A percentile compares a stretch with the other conserved stretches of the same genome.
These are phyloP conservation scores for Archips crataeganus DNA, from an alignment of 2,888 invertebrate genomes.

Conservation along the genomic window DNA sequence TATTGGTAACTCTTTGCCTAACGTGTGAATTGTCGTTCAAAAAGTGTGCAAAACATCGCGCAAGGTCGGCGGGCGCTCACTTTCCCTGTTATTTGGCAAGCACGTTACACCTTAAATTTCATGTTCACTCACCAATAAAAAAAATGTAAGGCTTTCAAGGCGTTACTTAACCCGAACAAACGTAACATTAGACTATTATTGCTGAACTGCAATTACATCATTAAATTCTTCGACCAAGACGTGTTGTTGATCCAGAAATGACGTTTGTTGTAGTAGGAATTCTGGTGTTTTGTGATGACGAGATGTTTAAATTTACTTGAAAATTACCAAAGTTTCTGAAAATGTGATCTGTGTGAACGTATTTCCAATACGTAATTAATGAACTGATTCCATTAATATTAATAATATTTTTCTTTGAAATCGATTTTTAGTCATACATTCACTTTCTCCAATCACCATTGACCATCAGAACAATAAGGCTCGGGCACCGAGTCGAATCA, in stretches of 20 bases:
- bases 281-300: background rate
- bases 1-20: background rate
- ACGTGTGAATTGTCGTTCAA: constrained; percentile 41
- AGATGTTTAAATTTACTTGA: background rate
- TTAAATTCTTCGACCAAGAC: constrained; percentile 8
- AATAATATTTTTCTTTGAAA: constrained; percentile 8
- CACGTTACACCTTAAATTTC: constrained; percentile 55
- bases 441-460: constrained; percentile 66
- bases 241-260: constrained; percentile 4
- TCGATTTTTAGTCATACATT: constrained; percentile 45
- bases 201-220: constrained; percentile 26
- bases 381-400: background rate
- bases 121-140: constrained; percentile 51
- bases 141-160: constrained; percentile 53
- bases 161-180: constrained; percentile 52
- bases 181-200: constrained; percentile 49
- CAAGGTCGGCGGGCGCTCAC: constrained; percentile 75
- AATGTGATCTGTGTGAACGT: background rate
- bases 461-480: constrained; percentile 53
- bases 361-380: background rate
- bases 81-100: constrained; percentile 69
- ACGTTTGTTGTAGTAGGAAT: background rate
- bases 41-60: constrained; percentile 51
- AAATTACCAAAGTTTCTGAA: background rate
- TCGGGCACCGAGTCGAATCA: constrained; percentile 60